phyloP scores from a whole-genome alignment of 2,888 invertebrate species.

The Lamellibrachia satsuma region DNA sequence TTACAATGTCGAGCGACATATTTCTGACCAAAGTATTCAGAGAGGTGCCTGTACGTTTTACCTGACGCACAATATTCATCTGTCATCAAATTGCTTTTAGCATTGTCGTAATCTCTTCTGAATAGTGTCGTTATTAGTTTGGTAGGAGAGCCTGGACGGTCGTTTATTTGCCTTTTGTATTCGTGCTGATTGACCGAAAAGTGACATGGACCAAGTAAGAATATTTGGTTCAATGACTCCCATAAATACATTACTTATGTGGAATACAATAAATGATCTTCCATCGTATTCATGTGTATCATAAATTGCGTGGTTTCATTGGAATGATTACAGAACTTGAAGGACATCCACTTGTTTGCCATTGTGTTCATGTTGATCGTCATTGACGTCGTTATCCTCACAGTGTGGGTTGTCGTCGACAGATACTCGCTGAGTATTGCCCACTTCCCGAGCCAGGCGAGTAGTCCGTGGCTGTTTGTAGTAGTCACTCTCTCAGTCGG shows the following conservation, averaged over 20 bases:
- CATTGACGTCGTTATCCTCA: constrained; percentile 45
- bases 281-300: too few species aligned
- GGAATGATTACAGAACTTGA: constrained; percentile 30
- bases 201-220: not conserved
- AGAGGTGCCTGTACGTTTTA: not conserved
- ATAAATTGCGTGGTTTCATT: not conserved
- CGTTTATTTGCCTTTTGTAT: not conserved
- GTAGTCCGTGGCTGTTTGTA: not conserved
- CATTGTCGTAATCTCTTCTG: not conserved
- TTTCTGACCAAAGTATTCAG: not conserved
- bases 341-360: constrained; percentile 46
- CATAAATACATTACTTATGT: not conserved
- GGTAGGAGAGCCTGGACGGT: not conserved
- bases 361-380: constrained; percentile 40
- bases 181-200: not conserved
- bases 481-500: not conserved
- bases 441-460: not conserved
- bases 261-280: not conserved
- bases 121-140: not conserved
- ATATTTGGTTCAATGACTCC: not conserved
- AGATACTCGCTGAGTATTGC: constrained; percentile 32
- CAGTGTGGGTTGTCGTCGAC: constrained; percentile 45
- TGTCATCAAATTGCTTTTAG: not conserved
- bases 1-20: not conserved
- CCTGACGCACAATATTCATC: not conserved